Conservation (phyloP, 92 coral and sea anemone genomes). For the Porites evermanni region DNA sequence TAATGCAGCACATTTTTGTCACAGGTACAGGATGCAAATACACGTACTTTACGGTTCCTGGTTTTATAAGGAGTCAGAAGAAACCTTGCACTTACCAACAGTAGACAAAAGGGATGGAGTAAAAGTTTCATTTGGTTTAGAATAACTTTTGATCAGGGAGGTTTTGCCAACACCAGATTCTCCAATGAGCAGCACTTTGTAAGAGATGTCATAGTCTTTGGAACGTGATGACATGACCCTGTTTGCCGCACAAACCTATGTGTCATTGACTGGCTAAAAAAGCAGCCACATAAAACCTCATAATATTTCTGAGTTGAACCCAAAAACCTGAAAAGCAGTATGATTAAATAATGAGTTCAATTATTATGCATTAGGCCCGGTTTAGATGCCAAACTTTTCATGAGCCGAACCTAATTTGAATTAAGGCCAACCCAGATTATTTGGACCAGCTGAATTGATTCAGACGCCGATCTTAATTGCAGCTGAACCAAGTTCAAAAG, state of each 20-base stretch:
- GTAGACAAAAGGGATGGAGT: slow-evolving; percentile 53
- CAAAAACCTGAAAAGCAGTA: not conserved
- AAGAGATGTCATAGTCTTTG: slow-evolving; percentile 78
- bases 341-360: too few species aligned
- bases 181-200: slow-evolving; percentile 91
- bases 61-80: not conserved
- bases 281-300: not conserved
- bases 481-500: too few species aligned
- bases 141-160: slow-evolving; percentile 77
- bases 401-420: too few species aligned
- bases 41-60: not conserved
- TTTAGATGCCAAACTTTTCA: too few species aligned
- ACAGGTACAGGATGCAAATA: not conserved
- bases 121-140: slow-evolving; percentile 81
- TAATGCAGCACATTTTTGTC: not conserved
- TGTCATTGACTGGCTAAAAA: slow-evolving; percentile 3
- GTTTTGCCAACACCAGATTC: slow-evolving; percentile 94
- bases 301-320: not conserved
- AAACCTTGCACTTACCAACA: slow-evolving; percentile 65
- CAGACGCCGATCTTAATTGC: too few species aligned
- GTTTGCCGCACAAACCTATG: not conserved
- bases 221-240: slow-evolving; percentile 27
- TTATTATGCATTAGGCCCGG: too few species aligned
- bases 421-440: too few species aligned
- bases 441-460: too few species aligned